A percentile compares a stretch with the other conserved stretches of the same genome.
Evolutionary conservation across 2,113 vertebrate species (phyloP).

Genomic region (Charadrius vociferus): DNA sequence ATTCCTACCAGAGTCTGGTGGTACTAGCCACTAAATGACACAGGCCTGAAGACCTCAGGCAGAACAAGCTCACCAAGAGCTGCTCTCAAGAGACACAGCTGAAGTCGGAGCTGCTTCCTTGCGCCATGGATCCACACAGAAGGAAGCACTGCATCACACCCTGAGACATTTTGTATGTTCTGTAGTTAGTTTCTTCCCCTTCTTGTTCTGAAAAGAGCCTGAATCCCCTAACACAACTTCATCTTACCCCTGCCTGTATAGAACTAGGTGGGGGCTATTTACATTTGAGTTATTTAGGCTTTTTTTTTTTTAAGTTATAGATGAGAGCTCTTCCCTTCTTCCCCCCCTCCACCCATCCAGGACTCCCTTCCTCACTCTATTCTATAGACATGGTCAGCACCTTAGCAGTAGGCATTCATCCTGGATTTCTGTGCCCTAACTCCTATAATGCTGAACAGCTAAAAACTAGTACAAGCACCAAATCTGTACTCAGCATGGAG

Average conservation of each 20-base stretch:
- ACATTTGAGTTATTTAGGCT: background rate
- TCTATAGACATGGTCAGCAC: background rate
- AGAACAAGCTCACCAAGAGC: background rate
- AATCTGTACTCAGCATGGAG: background rate
- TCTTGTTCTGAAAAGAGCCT: background rate
- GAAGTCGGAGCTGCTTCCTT: background rate
- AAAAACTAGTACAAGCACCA: background rate
- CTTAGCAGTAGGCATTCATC: background rate
- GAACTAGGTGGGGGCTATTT: background rate
- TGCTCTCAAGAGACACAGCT: background rate
- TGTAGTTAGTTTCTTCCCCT: slow-evolving; percentile 2
- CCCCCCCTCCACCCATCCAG: background rate
- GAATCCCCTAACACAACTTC: slow-evolving; percentile 5
- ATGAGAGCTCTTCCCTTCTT: background rate
- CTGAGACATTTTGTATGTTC: background rate
- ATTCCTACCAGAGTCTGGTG: background rate
- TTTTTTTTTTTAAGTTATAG: slow-evolving; percentile 3
- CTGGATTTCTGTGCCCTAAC: background rate
- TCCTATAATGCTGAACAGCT: background rate
- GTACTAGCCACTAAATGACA: background rate
- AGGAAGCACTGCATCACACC: background rate
- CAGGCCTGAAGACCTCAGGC: background rate
- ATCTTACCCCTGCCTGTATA: background rate
- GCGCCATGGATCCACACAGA: background rate
- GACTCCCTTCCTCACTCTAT: background rate